Evolutionary conservation across 2,113 vertebrate species (phyloP), one percentile per base, ranked within the genome.

Genomic region (Spea multiplicata): DNA sequence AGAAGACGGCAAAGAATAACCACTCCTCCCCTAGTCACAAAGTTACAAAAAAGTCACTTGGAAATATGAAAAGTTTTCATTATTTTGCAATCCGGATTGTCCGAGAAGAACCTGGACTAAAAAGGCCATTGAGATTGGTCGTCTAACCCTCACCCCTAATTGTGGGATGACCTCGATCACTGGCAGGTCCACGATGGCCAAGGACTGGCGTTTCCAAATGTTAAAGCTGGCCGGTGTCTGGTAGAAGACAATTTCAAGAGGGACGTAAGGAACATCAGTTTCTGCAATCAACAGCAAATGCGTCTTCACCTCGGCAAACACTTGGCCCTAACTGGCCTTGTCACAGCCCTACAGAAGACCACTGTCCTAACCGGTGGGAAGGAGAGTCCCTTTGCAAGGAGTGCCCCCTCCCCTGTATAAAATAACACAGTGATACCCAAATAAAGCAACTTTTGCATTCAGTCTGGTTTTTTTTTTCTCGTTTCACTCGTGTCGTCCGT

Each of bases 351-450:
- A n/a, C 13, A 47, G 13, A 8, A 49, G 5, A 70, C 8, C 52
- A 61, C 4, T 45, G 10, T 76, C n/a, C 52, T 5, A 6, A 16
- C 8, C 5, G 17, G 61, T 16, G 30, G 61, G n/a, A 49, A n/a
- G 17, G 44, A 67, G 65, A 7, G 5, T 16, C 17, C 44, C 9
- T 14, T 46, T 46, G 5, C 50, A 6, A 3, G 50, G 1, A 17
- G 50, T 45, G n/a, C 47, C 53, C 49, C 68, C 48, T 52, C 49
- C 17, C 49, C 4, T n/a, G 30, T 3, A 14, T 66, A 73, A 73
- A 73, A 59, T 66, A 92, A 94, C 96, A 97, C 96, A 95, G 95
- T 96, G 95, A 94, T 90, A 89, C 84, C 90, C 92, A n/a, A 57
- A 57, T 4, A 57, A 76, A 47, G 66, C 45, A 16, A 76, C 12